Evolutionary conservation across 2,888 invertebrate genomes (phyloP), one percentile per base, ranked within the genome.

Genomic region (Tinea pellionella): DNA sequence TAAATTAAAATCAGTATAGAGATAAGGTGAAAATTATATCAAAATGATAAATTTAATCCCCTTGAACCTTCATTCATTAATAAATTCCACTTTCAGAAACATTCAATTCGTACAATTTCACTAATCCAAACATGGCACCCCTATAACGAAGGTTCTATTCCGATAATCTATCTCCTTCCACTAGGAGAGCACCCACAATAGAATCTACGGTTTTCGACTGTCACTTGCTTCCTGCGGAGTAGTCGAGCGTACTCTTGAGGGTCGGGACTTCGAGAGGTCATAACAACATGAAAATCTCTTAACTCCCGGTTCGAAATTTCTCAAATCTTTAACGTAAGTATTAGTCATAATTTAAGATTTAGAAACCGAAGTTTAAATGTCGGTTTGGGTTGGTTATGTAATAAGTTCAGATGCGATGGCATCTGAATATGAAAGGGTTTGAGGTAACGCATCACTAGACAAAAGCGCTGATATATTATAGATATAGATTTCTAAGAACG

Each of bases 381-480:
- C 2, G 37, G 37, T 37, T 37, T 6, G 2, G 37, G 37, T 37
- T 37, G 37, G 2, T 24, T 24, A 24, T 24, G 6, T 24, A 24
- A 24, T 37, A 37, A 37, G 37, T 9, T 37, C 2, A 2, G 9
- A n/a, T 13, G 57, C 12, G 59, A 41, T 7, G 29, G 59, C 2
- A 1, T 58, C 30, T 16, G 18, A 16, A 15, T 18, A 47, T 47
- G 16, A 47, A 47, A 18, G 47, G 47, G 47, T 12, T 47, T 47
- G 8, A 13, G 67, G 65, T 68, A 74, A 75, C 70, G 68, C 66
- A 68, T 71, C 70, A 64, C 67, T 69, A 76, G 71, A 77, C 77
- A 77, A 82, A 79, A 78, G 81, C 77, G 37, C 9, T 37, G 37
- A 37, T 37, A 37, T 37, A 37, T 37, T 37, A 37, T 37, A 37